These are phyloP conservation scores for Fopius arisanus DNA, from an alignment of 1,140 invertebrate species.

Conservation along the genomic window DNA sequence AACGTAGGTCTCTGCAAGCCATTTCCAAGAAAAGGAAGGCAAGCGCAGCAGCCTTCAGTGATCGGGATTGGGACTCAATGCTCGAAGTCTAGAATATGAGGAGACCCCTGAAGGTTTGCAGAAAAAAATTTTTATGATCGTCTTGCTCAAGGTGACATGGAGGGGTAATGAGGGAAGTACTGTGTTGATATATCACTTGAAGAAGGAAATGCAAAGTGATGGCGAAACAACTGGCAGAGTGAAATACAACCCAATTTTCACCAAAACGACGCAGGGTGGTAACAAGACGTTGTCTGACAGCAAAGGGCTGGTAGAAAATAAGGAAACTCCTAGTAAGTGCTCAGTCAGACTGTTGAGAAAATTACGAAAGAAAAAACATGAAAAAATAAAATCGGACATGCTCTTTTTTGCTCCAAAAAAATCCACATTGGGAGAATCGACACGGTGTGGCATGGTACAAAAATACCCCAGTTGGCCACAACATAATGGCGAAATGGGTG, in stretches of 20 bases:
- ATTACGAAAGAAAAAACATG: too few species aligned
- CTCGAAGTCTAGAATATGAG: neutral
- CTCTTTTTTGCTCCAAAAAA: too few species aligned
- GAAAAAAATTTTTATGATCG: neutral
- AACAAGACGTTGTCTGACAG: too few species aligned
- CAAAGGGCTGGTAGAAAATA: too few species aligned
- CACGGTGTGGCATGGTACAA: too few species aligned
- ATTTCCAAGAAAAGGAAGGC: neutral
- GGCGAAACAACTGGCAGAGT: neutral
- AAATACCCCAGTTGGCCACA: too few species aligned
- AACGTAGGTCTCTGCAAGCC: neutral
- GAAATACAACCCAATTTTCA: neutral
- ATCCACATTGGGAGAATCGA: too few species aligned
- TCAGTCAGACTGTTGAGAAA: too few species aligned
- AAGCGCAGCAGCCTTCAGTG: neutral
- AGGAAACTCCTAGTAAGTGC: too few species aligned
- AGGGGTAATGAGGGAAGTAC: neutral
- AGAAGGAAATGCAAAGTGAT: neutral
- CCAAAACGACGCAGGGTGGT: slow-evolving; percentile 16
- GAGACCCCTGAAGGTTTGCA: neutral
- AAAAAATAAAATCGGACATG: too few species aligned
- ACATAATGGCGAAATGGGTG: too few species aligned
- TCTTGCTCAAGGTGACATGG: neutral
- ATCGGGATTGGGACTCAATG: neutral
- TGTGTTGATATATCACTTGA: neutral